Evolutionary conservation across 2,888 invertebrate genomes (phyloP).

Genomic region (Caenorhabditis sp.): DNA sequence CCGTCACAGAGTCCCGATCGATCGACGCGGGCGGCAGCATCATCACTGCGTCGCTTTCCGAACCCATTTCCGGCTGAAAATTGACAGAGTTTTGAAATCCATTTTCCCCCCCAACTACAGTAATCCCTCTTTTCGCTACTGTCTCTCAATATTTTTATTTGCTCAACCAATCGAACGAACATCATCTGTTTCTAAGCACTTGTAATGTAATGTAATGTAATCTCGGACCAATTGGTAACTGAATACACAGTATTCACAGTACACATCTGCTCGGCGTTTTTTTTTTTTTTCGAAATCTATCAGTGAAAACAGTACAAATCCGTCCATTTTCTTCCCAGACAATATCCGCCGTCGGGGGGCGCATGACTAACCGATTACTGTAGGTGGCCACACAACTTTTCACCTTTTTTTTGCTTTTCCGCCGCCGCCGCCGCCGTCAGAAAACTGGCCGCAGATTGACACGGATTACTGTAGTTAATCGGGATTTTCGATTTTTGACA

Average conservation of each 20-base stretch:
- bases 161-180: no score
- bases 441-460: no score
- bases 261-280: no score
- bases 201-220: no score
- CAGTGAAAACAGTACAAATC: neutral
- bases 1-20: constrained; percentile 41
- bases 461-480: constrained; percentile 37
- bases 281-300: no score
- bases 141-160: no score
- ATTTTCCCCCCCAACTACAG: no score
- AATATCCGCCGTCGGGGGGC: constrained; percentile 2
- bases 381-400: constrained; percentile 33
- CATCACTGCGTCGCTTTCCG: constrained; percentile 43
- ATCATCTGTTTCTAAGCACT: no score
- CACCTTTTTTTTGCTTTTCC: constrained; percentile 41
- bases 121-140: no score
- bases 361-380: no score
- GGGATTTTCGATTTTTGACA: neutral
- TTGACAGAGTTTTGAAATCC: neutral
- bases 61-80: constrained; percentile 58
- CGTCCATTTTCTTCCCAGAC: constrained; percentile 1
- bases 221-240: no score
- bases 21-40: neutral
- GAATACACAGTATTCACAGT: no score
- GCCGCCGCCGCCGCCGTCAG: constrained; percentile 18